phyloP scores from a whole-genome alignment of 2,113 vertebrate genomes.

The Sapajus apella region DNA sequence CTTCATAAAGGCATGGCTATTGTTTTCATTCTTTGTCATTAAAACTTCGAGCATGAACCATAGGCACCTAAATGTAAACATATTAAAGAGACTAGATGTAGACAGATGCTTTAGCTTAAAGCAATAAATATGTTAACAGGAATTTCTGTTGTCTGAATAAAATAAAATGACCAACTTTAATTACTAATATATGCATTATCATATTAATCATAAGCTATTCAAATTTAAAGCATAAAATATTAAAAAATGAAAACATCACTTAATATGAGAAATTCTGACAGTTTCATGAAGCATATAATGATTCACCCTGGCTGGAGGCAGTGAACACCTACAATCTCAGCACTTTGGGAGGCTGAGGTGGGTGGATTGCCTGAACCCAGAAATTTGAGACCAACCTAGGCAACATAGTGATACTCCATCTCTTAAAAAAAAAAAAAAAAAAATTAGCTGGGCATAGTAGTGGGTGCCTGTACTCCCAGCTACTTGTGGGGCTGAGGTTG shows the following conservation, averaged over 20 bases:
- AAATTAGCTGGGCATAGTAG: too few species aligned
- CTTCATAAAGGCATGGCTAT: constrained; percentile 98
- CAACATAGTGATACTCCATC: too few species aligned
- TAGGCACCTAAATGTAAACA: constrained; percentile 88
- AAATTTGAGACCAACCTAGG: not conserved
- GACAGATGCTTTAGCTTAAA: constrained; percentile 5
- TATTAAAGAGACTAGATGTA: constrained; percentile 22
- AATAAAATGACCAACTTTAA: not conserved
- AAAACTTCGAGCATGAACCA: constrained; percentile 99
- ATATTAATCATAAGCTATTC: not conserved
- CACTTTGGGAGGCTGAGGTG: not conserved
- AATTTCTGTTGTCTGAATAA: not conserved
- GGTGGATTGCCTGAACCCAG: not conserved
- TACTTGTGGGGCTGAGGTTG: too few species aligned
- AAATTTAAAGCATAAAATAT: not conserved
- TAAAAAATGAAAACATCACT: not conserved
- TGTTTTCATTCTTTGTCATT: constrained; percentile 99
- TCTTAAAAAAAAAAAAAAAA: too few species aligned
- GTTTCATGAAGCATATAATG: too few species aligned
- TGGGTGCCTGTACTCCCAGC: too few species aligned
- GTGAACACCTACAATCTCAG: not conserved
- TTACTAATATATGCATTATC: not conserved
- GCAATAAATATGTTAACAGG: not conserved
- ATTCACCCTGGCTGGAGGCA: not conserved
- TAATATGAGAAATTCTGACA: too few species aligned